These are phyloP conservation scores for Zoanthus solanderi DNA, from an alignment of 92 coral and sea anemone genomes.

Conservation along the genomic window DNA sequence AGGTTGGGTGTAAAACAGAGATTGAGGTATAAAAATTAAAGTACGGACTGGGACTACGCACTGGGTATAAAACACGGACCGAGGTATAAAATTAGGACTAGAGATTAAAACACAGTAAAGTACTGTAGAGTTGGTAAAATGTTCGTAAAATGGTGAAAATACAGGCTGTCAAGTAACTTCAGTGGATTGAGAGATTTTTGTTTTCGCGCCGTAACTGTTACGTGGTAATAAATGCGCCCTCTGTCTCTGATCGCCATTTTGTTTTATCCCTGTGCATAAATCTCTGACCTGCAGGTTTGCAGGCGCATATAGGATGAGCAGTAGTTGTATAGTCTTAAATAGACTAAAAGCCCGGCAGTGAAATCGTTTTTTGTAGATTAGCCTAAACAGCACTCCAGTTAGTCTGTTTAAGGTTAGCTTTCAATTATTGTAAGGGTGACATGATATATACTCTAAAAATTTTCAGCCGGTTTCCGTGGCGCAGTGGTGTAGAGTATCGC, in stretches of 20 bases:
- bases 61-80: no score
- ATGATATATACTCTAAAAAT: constrained; percentile 1
- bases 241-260: no score
- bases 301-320: no score
- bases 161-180: background rate
- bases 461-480: background rate
- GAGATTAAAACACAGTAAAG: constrained; percentile 2
- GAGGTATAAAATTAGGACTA: no score
- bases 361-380: constrained; percentile 5
- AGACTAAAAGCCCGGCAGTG: constrained; percentile 1
- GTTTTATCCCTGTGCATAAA: background rate
- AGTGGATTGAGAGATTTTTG: background rate
- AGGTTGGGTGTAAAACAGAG: no score
- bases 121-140: constrained; percentile 6
- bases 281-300: no score
- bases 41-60: no score
- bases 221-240: no score
- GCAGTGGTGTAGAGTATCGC: background rate
- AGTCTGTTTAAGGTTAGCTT: background rate
- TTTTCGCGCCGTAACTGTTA: no score
- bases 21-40: no score
- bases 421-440: background rate
- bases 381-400: background rate
- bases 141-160: background rate
- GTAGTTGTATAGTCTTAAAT: background rate